Base-by-base conservation (phyloP, 1,140 invertebrate species). In the Cyphomyrmex costatus region DNA sequence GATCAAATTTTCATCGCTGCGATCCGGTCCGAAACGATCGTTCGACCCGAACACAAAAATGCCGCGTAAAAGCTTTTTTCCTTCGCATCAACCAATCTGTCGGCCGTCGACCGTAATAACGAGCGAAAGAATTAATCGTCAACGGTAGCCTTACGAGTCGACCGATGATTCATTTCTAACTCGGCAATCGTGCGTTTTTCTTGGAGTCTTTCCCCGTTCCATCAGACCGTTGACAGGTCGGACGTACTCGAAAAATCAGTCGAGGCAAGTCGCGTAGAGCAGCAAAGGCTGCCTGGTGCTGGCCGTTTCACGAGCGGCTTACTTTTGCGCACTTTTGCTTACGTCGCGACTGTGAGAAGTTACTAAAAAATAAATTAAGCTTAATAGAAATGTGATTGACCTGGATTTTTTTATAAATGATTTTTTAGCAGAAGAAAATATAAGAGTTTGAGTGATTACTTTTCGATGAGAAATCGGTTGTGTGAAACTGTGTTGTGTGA, bases 51-150 rank as follows among this genome's bases (percentile, higher is more conserved):
- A 16, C 36, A 46, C 36, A 14, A 83, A 83, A 74, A 83, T 30
- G n/a, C 12, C 21, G 78, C 21, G 53, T 83, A 60, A 73, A 83
- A 83, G 79, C 79, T 83, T 83, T 74, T 83, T 83, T 60, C 68
- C 36, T 46, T 42, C 51, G 21, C 36, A 53, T 36, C 36, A 46
- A 60, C 53, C 53, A 74, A 83, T 83, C 79, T 83, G 68, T 83
- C 79, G 79, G 53, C 79, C 68, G 79, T 60, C 66, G 66, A 49
- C 33, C 33, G 68, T 83, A 83, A 83, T 83, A 83, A 83, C 68
- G 79, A 73, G 21, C 46, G 79, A 21, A 83, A 73, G 68, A 83
- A 83, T 74, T 83, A 83, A 83, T 83, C 68, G 68, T 36, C 30
- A 21, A 36, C 10, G 79, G 51, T 24, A 33, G 79, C 8, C 68